Percentiles rank a stretch among this genome's conserved stretches.
These are phyloP conservation scores for Netelia virgata DNA, from an alignment of 2,888 invertebrate genomes.

Conservation along the genomic window DNA sequence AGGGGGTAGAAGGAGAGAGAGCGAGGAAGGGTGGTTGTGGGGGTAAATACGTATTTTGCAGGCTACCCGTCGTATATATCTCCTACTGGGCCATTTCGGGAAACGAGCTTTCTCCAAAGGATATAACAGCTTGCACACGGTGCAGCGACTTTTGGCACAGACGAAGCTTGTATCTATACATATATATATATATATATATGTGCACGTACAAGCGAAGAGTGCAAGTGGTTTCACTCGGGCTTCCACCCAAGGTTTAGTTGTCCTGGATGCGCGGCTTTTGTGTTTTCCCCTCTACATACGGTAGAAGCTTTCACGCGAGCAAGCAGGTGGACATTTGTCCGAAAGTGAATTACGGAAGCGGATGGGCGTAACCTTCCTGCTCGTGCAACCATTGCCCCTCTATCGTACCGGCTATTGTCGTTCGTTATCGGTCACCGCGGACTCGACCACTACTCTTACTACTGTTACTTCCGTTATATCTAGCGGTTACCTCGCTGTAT, in stretches of 20 bases:
- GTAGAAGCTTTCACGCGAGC: conserved; percentile 31
- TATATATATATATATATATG: not conserved
- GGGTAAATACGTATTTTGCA: conserved; percentile 36
- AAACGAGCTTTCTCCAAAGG: conserved; percentile 45
- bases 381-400: conserved; percentile 44
- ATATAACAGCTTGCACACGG: conserved; percentile 28
- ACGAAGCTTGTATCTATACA: conserved; percentile 24
- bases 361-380: conserved; percentile 51
- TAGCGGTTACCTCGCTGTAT: conserved; percentile 6
- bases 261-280: conserved; percentile 51
- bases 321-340: conserved; percentile 67
- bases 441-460: conserved; percentile 45
- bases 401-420: conserved; percentile 57
- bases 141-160: conserved; percentile 38
- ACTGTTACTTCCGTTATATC: conserved; percentile 36
- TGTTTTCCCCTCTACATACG: conserved; percentile 6
- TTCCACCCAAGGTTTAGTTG: conserved; percentile 45
- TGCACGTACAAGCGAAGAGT: not conserved
- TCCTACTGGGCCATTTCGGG: conserved; percentile 29
- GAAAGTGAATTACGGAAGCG: conserved; percentile 67
- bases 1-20: not conserved
- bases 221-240: conserved; percentile 30
- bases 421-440: conserved; percentile 56
- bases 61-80: conserved; percentile 21
- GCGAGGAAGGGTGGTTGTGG: not conserved